These are phyloP conservation scores for Sternotherus odoratus DNA, from an alignment of 2,797 vertebrate species.

Conservation along the genomic window DNA sequence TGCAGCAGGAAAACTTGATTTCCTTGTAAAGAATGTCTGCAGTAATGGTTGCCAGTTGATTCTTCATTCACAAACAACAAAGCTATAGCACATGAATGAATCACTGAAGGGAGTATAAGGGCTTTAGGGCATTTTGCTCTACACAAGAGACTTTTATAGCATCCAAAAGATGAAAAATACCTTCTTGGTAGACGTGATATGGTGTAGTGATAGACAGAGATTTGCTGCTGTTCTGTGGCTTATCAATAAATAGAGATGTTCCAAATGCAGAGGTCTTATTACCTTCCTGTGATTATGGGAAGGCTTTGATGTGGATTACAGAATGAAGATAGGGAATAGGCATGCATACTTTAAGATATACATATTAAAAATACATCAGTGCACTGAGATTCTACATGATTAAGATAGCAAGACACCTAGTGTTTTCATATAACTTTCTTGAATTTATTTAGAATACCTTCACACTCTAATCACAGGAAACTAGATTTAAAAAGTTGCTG, in stretches of 20 bases:
- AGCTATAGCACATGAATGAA: conserved; percentile 7
- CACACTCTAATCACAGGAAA: neutral
- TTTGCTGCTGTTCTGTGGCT: neutral
- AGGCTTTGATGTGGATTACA: neutral
- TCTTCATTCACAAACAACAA: conserved; percentile 40
- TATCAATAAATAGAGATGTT: neutral
- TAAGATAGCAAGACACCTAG: neutral
- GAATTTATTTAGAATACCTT: neutral
- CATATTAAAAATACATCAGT: neutral
- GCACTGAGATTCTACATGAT: neutral
- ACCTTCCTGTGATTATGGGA: neutral
- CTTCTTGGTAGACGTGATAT: neutral
- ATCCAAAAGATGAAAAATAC: conserved; percentile 44
- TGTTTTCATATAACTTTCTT: neutral
- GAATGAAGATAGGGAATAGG: neutral
- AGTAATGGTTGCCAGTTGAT: neutral
- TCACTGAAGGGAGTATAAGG: conserved; percentile 30
- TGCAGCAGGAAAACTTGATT: neutral
- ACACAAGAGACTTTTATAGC: conserved; percentile 5
- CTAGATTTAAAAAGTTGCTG: neutral
- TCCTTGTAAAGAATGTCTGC: conserved; percentile 10
- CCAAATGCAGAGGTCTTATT: neutral
- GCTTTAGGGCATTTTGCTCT: conserved; percentile 33
- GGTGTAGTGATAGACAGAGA: neutral
- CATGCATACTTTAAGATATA: neutral